Evolutionary conservation across 30 jellyfish, hydroid and myxozoan species (phyloP), one percentile per base, ranked within the genome.

Genomic region (Pelagia noctiluca): DNA sequence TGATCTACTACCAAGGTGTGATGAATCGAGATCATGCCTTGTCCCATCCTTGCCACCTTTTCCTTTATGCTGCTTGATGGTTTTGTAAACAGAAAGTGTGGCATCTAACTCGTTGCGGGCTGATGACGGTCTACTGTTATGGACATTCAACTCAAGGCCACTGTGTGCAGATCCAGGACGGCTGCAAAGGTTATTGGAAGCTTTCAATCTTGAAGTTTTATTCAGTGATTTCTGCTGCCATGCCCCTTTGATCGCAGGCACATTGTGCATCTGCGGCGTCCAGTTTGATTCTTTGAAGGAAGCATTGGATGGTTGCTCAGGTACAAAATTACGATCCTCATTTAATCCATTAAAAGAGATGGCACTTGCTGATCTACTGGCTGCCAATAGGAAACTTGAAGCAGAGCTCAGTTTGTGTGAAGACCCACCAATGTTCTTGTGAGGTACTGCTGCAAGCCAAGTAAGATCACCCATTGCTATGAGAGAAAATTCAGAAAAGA

Each of bases 231-330:
- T 26, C 11, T 80, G 66, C 32, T 69, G 78, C 91, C 91, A 81
- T 25, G 91, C 91, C 8, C 78, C 91, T 35, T 52, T 66, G 35
- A 67, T 28, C 0, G 91, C 84, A 0, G 84, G 35, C 77, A 13
- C 50, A 3, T 84, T 67, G 3, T 50, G 70, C 63, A 46, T 65
- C 26, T 81, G 66, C 30, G 76, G 49, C 57, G 50, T 81, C 77
- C 84, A 52, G 31, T 47, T 63, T 34, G 80, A 36, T 36, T 62
- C 80, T 29, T 37, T 23, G 0, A 33, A 4, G n/a, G n/a, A 16
- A 11, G 42, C 32, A 10, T 29, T 31, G 3, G 75, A 75, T 4
- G 33, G 35, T 19, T 71, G 83, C 4, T 37, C 21, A 22, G 19
- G 24, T 22, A 48, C 34, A 3, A 24, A 1, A 30, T 26, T 73